Base-by-base conservation (phyloP, 1,140 invertebrate genomes). In the Paralvinella palmiformis region DNA sequence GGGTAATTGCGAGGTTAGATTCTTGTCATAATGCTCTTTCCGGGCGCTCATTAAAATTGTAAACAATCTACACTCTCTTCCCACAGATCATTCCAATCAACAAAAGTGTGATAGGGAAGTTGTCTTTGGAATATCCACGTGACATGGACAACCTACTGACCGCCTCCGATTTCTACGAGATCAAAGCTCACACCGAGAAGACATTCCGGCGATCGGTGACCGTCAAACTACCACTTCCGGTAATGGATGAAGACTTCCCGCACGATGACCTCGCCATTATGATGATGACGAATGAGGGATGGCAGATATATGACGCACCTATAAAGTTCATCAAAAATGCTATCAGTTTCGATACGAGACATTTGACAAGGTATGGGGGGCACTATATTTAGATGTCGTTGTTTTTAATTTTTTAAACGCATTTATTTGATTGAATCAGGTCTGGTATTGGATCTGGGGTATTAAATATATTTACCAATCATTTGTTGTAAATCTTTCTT, bases 271-370 rank as follows among this genome's bases (percentile, higher is more conserved):
- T 77, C n/a, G 72, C 63, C 3, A 72, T 79, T 13, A 61, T 78
- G 20, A 62, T 69, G 59, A 75, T 75, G 63, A 52, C 59, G 3
- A 24, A 15, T 27, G 56, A 59, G 3, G 68, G 67, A 1, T 79
- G 78, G 78, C 62, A 68, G 15, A 24, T 73, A 1, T 55, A 78
- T 1, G 74, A 78, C 3, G 67, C 63, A 6, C 62, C 65, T 31
- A 72, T 74, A 45, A 77, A 76, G 62, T 76, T 78, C 62, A 74
- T 73, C 17, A 65, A 70, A 41, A 72, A 66, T 0, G 73, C 72
- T 0, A 74, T 79, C 4, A 69, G 71, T 0, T 76, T 74, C 65
- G 76, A 78, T 45, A 71, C 75, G 7, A 78, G 73, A 67, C 62
- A 62, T 24, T 60, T 78, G 17, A 63, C 69, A 41, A 73, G 68